Conservation (phyloP, 2,888 invertebrate genomes). For the Sminthurides aquaticus region DNA sequence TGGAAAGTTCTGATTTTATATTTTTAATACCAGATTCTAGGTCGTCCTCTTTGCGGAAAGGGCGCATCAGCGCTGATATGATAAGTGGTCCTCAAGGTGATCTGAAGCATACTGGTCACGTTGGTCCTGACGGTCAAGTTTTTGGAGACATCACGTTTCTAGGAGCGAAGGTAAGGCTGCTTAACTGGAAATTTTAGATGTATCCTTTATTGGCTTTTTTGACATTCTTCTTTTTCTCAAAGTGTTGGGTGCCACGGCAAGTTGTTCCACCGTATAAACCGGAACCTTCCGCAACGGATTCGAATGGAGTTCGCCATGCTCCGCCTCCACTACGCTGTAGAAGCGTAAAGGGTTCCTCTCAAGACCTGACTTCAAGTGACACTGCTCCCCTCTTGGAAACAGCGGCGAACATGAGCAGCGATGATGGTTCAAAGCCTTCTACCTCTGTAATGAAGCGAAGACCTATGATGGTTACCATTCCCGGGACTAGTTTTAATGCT, state of each 20-base stretch:
- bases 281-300: constrained; percentile 18
- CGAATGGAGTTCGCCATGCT: neutral
- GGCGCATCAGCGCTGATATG: constrained; percentile 78
- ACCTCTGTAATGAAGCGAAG: constrained; percentile 15
- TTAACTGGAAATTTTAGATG: neutral
- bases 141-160: constrained; percentile 86
- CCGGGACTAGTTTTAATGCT: constrained; percentile 10
- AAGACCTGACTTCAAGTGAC: constrained; percentile 38
- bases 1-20: too few relatives aligned
- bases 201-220: neutral
- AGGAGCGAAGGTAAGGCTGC: constrained; percentile 43
- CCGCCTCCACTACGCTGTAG: constrained; percentile 7
- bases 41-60: constrained; percentile 45
- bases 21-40: constrained; percentile 32
- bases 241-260: constrained; percentile 43
- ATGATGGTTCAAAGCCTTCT: constrained; percentile 18
- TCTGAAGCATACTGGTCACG: constrained; percentile 90
- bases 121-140: constrained; percentile 92
- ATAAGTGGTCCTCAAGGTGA: constrained; percentile 96
- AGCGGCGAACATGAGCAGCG: constrained; percentile 34
- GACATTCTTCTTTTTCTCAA: too few relatives aligned
- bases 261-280: constrained; percentile 43
- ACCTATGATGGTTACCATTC: constrained; percentile 18
- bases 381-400: constrained; percentile 39
- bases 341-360: constrained; percentile 12